Conservation (phyloP, 92 coral and sea anemone genomes). For the Umimayanthus chanpuru region DNA sequence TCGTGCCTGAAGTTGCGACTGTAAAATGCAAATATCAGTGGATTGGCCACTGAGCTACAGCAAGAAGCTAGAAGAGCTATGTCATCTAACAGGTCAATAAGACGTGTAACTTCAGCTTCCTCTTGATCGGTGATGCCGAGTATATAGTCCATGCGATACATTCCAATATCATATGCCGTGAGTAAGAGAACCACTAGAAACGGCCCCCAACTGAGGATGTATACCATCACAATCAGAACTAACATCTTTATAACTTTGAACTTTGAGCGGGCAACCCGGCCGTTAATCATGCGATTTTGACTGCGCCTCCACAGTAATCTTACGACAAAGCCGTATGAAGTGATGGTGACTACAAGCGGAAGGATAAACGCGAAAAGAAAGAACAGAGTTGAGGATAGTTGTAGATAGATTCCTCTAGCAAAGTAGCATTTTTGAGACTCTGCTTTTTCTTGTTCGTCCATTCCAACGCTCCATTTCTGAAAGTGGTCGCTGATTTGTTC, state of each 20-base stretch:
- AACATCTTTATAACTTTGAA: constrained; percentile 66
- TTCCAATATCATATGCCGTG: constrained; percentile 18
- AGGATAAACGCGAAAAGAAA: constrained; percentile 48
- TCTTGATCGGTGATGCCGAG: neutral
- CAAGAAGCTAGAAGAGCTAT: constrained; percentile 36
- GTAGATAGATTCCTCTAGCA: constrained; percentile 20
- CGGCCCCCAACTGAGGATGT: constrained; percentile 67
- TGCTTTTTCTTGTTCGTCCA: neutral
- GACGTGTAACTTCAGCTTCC: neutral
- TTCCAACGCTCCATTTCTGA: constrained; percentile 17
- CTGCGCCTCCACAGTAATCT: constrained; percentile 51
- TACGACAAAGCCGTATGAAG: constrained; percentile 48
- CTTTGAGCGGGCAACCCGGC: constrained; percentile 51
- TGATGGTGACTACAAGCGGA: constrained; percentile 45
- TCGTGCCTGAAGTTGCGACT: constrained; percentile 51
- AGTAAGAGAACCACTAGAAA: constrained; percentile 23
- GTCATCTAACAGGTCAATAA: neutral
- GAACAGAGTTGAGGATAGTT: constrained; percentile 47
- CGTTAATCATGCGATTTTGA: constrained; percentile 46
- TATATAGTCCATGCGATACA: neutral
- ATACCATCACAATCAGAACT: constrained; percentile 45
- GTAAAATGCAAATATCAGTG: constrained; percentile 53
- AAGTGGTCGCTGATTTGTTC: constrained; percentile 1
- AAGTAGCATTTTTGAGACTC: constrained; percentile 15
- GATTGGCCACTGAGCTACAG: constrained; percentile 56